Evolutionary conservation across 2,888 invertebrate genomes (phyloP).

Genomic region (Pollenia griseotomentosa): DNA sequence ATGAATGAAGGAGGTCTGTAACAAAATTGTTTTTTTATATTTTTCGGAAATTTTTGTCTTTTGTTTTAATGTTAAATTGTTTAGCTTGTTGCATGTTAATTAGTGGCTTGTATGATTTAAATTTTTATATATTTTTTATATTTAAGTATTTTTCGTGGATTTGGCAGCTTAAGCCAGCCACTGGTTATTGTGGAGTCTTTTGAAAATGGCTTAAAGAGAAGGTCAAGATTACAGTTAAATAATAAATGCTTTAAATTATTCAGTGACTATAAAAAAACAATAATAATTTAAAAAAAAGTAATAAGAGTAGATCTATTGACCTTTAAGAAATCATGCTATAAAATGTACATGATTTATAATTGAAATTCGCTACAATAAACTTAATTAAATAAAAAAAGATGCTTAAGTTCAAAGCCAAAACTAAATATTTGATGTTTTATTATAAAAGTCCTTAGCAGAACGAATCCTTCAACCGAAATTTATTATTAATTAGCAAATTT

Average conservation of each 20-base stretch:
- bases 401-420: too few species aligned
- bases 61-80: slow-evolving; percentile 30
- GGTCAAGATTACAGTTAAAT: slow-evolving; percentile 53
- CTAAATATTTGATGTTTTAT: too few species aligned
- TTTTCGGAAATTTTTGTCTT: not conserved
- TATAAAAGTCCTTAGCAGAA: too few species aligned
- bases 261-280: not conserved
- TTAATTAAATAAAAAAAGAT: too few species aligned
- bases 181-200: not conserved
- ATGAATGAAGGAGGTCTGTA: slow-evolving; percentile 7
- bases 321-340: too few species aligned
- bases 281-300: not conserved
- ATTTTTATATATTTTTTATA: slow-evolving; percentile 13
- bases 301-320: not conserved
- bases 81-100: slow-evolving; percentile 43
- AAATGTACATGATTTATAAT: too few species aligned
- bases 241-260: not conserved
- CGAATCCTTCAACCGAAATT: too few species aligned
- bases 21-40: not conserved
- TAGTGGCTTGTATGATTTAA: slow-evolving; percentile 43
- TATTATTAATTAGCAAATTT: too few species aligned
- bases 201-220: slow-evolving; percentile 10
- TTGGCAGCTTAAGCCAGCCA: not conserved
- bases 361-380: too few species aligned
- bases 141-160: slow-evolving; percentile 3